phyloP scores from a whole-genome alignment of 2,797 vertebrate genomes.

The Furcifer pardalis region DNA sequence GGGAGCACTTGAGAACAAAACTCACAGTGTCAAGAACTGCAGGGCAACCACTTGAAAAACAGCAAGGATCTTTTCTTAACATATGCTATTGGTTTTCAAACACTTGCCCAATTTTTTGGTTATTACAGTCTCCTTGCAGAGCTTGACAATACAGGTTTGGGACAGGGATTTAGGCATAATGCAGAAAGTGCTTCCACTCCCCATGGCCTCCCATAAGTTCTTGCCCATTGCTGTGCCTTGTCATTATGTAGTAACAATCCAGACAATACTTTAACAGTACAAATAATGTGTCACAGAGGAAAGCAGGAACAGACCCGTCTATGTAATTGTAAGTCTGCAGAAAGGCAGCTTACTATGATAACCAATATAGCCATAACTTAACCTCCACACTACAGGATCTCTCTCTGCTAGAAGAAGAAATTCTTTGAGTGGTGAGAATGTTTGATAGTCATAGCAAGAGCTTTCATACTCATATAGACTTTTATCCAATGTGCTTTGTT shows the following conservation, averaged over 20 bases:
- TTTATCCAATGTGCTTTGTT: too few species aligned
- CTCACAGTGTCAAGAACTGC: not conserved
- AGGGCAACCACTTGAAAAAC: slow-evolving; percentile 1
- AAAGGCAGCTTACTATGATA: not conserved
- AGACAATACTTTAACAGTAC: not conserved
- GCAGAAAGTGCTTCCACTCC: not conserved
- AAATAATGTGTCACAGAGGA: not conserved
- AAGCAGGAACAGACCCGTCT: not conserved
- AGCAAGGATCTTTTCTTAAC: not conserved
- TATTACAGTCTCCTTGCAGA: not conserved
- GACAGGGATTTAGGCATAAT: too few species aligned
- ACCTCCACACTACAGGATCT: too few species aligned
- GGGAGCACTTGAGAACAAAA: not conserved
- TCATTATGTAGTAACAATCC: too few species aligned
- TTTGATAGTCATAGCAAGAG: too few species aligned
- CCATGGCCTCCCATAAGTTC: not conserved
- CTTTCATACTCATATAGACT: too few species aligned
- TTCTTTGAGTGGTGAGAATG: too few species aligned
- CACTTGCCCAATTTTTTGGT: not conserved
- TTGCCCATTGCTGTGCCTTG: not conserved
- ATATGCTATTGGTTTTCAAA: not conserved
- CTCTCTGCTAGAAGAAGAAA: too few species aligned
- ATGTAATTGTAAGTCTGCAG: not conserved
- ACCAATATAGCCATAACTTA: not conserved
- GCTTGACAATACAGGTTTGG: not conserved